Evolutionary conservation across 1,140 invertebrate genomes (phyloP), one percentile per base, ranked within the genome.

Genomic region (Papilio helenus): DNA sequence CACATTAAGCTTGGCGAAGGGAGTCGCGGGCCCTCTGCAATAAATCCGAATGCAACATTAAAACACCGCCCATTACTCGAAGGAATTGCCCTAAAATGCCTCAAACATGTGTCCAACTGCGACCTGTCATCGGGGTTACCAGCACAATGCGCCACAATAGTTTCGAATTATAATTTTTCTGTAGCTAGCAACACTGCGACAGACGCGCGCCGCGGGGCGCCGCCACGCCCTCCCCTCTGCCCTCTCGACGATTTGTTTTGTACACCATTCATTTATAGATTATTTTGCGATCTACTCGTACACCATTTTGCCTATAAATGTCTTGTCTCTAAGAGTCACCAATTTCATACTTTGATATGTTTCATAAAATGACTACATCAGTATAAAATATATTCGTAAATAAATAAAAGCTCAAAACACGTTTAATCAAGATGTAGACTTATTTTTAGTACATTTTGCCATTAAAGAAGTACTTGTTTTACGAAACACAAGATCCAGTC

Each of bases 71-170:
- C 87, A 93, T 93, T 93, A 93, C 72, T 81, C 85, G 82, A 86
- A 90, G 90, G 89, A 92, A 93, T 93, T 92, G 92, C 90, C 90
- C 90, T 80, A 91, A 92, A 93, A 93, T 91, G 91, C 92, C 88
- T 89, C 85, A 89, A 93, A 93, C 91, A 93, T 93, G 91, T 93
- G 91, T 93, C 89, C 89, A 87, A 90, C 85, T 58, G 89, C 89
- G 92, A 93, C 88, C 92, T 93, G 91, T 93, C 92, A 93, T 92
- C 92, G 87, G 90, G 90, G 91, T 89, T 93, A 86, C 89, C 84
- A 88, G 79, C 68, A 93, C 91, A 93, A 92, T 90, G 82, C 82
- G 80, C 83, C 79, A 87, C 85, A 87, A 89, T 86, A 82, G 85
- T 83, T 77, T 82, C 78, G 86, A 91, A 93, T 93, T 93, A 90